Evolutionary conservation across 1,140 invertebrate genomes (phyloP), one percentile per base, ranked within the genome.

Genomic region (Pseudachorutes palmiensis): DNA sequence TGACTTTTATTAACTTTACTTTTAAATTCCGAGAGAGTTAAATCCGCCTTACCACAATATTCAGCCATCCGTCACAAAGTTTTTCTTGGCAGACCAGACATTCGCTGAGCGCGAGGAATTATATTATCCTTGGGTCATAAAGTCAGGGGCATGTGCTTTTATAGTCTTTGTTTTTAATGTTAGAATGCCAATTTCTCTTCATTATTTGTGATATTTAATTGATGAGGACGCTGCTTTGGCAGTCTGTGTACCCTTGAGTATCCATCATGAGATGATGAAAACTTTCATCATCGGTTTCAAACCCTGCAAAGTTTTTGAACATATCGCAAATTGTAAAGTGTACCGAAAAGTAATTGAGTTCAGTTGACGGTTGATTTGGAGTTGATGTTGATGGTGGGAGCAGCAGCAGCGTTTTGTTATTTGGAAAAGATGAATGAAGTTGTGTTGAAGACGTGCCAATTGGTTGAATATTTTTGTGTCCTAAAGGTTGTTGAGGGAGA

Each of bases 41-140:
- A 55, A 55, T 55, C 51, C 51, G 51, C 24, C 51, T 55, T 26
- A 65, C 77, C 76, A n/a, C 81, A 80, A 73, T 81, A 81, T 72
- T 76, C 75, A 26, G 81, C 80, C 65, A 79, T 79, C 68, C 77
- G 79, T 48, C 74, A 74, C 19, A 45, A 19, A 45, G 36, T 45
- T 45, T 45, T 45, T 45, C 9, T 45, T 45, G 9, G 9, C 19
- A 19, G 36, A 45, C 19, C 19, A 12, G 9, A 45, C 36, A 19
- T 45, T n/a, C n/a, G n/a, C n/a, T n/a, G n/a, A n/a, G n/a, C 36
- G 36, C 36, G 36, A 9, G 9, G 19, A 45, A 45, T 45, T 45
- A 45, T 9, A 12, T 12, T 12, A 45, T 45, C 36, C 36, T 12
- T 45, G 36, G 9, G 36, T 45, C 19, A 45, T 12, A 45, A 45